Evolutionary conservation across 1,140 invertebrate genomes (phyloP).

Genomic region (Drosophila grimshawi): DNA sequence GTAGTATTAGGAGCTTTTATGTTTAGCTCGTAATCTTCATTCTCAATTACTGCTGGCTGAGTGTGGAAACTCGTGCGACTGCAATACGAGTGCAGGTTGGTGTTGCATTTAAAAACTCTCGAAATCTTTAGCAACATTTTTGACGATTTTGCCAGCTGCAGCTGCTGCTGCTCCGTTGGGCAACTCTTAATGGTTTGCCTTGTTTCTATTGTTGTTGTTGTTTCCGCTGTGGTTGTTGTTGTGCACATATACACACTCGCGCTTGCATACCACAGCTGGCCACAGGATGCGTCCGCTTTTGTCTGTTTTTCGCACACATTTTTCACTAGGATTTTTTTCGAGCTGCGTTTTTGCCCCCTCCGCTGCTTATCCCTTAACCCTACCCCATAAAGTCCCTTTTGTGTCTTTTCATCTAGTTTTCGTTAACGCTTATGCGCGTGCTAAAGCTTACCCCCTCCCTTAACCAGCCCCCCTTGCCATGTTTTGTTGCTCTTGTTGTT

Average conservation of each 20-base stretch:
- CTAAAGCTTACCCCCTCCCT: not conserved
- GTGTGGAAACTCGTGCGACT: constrained; percentile 6
- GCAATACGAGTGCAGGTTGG: constrained; percentile 23
- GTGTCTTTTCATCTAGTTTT: constrained; percentile 48
- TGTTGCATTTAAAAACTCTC: constrained; percentile 36
- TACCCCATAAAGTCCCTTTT: not conserved
- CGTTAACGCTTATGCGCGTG: constrained; percentile 33
- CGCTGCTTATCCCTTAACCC: not conserved
- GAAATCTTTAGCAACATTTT: constrained; percentile 45
- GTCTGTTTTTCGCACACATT: constrained; percentile 42
- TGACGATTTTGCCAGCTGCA: constrained; percentile 43
- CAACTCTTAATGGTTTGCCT: not conserved
- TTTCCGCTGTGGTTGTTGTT: constrained; percentile 10
- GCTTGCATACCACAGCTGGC: constrained; percentile 29
- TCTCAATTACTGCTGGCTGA: constrained; percentile 32
- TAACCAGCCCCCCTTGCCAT: not conserved
- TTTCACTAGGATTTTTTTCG: constrained; percentile 42
- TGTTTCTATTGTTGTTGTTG: constrained; percentile 22
- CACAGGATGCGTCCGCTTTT: constrained; percentile 50
- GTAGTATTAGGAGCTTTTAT: constrained; percentile 34
- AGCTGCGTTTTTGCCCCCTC: constrained; percentile 14
- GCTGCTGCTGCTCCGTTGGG: not conserved
- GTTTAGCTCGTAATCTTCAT: constrained; percentile 41
- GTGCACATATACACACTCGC: constrained; percentile 7
- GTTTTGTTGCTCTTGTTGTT: constrained; percentile 24